These are phyloP conservation scores for Pygoscelis antarcticus DNA, from an alignment of 2,113 vertebrate genomes.

Conservation along the genomic window DNA sequence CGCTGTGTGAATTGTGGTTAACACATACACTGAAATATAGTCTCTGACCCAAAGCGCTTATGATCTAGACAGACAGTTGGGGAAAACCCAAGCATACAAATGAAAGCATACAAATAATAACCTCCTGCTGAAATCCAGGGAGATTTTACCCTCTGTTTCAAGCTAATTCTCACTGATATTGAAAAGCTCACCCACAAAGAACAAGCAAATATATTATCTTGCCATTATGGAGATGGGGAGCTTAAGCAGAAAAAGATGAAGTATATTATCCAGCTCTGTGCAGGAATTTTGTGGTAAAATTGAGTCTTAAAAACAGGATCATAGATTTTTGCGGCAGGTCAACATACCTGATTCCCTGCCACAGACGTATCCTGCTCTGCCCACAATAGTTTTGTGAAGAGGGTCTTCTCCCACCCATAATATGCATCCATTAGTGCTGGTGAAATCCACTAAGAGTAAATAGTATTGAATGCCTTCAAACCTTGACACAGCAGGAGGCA, in stretches of 20 bases:
- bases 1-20: neutral
- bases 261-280: neutral
- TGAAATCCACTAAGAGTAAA: conserved; percentile 57
- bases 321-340: neutral
- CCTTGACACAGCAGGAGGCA: neutral
- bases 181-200: conserved; percentile 39
- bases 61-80: neutral
- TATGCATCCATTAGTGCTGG: neutral
- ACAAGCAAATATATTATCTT: conserved; percentile 1
- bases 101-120: conserved; percentile 37
- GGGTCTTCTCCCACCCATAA: neutral
- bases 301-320: neutral
- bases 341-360: neutral
- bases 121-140: conserved; percentile 11
- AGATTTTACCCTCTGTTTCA: conserved; percentile 25
- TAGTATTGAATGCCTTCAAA: conserved; percentile 27
- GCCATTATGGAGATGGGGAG: neutral
- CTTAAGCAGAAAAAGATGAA: conserved; percentile 6
- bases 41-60: neutral
- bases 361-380: neutral
- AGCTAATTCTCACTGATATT: conserved; percentile 27
- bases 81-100: conserved; percentile 24
- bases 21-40: neutral
- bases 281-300: neutral
- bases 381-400: neutral